Conservation (phyloP, 2,113 vertebrate genomes). For the Nyctibius bracteatus region DNA sequence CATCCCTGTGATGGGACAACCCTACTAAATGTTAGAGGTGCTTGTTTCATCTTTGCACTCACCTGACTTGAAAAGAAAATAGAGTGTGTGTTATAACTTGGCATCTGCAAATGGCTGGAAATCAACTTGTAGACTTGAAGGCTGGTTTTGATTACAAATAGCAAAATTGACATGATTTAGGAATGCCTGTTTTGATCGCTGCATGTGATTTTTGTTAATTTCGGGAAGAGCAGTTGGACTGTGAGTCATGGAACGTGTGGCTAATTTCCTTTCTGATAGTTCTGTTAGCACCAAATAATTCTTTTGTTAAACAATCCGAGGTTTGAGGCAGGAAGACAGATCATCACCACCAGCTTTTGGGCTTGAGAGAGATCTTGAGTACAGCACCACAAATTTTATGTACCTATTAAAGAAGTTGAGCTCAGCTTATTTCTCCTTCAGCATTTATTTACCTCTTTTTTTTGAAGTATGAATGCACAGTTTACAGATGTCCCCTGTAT, state of each 20-base stretch:
- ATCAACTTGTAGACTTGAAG: neutral
- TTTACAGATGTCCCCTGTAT: neutral
- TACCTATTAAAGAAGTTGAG: neutral
- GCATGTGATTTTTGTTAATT: neutral
- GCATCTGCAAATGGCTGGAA: neutral
- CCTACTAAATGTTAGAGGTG: neutral
- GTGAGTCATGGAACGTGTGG: neutral
- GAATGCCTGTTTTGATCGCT: neutral
- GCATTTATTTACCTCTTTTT: neutral
- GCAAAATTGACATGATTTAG: neutral
- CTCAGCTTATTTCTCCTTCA: neutral
- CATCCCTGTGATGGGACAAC: neutral
- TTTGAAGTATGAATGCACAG: neutral
- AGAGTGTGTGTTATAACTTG: neutral
- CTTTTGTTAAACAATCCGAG: neutral
- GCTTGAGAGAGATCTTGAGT: neutral
- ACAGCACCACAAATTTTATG: neutral
- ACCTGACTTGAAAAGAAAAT: neutral
- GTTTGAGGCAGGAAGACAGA: neutral
- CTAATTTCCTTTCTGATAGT: neutral
- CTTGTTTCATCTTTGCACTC: neutral
- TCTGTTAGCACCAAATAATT: neutral
- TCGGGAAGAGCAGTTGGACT: neutral
- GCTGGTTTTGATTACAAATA: neutral
- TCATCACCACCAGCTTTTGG: neutral